Base-by-base conservation (phyloP, 2,888 invertebrate species). In the Ferrisia virgata region DNA sequence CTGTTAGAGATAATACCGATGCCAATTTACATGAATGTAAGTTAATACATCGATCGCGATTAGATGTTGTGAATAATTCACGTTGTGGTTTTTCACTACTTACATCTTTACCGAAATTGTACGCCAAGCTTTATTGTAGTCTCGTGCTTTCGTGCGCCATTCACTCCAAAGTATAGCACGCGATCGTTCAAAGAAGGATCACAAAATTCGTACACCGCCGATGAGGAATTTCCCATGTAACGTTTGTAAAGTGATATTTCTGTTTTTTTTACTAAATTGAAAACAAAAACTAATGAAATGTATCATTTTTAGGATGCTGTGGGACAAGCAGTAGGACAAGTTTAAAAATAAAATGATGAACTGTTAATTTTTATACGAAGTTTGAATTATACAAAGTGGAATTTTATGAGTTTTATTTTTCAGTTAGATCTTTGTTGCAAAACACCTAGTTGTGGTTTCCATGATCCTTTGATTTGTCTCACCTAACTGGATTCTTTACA, bases 111-210 rank as follows among this genome's bases (percentile, higher is more conserved):
- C 99, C 99, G 18, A 99, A 99, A 90, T 91, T 99, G 88, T 99
- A 99, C 89, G 98, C 99, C 31, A 99, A 99, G 91, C 92, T 99
- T 87, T 97, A 99, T 90, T 99, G 99, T 91, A 99, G 99, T 89
- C 98, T 99, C 39, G n/a, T n/a, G n/a, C n/a, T n/a, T n/a, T 98
- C 98, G 4, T 99, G 99, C 89, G 99, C 99, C 85, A 99, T 99
- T 89, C 99, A 99, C 94, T 98, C 97, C 87, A 99, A 99, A 91
- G 99, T 99, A n/a, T n/a, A 84, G 99, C 99, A 85, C 93, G 99
- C 86, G 99, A 99, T 91, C 94, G 99, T 89, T 98, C 98, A 31
- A 97, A 97, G 90, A 96, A 96, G 89, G 98, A 96, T 87, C 93
- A 99, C 86, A 95, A 97, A 88, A 97, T 98, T 90, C 93, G 99